phyloP scores from a whole-genome alignment of 2,797 vertebrate species.

The Botia kubotai region DNA sequence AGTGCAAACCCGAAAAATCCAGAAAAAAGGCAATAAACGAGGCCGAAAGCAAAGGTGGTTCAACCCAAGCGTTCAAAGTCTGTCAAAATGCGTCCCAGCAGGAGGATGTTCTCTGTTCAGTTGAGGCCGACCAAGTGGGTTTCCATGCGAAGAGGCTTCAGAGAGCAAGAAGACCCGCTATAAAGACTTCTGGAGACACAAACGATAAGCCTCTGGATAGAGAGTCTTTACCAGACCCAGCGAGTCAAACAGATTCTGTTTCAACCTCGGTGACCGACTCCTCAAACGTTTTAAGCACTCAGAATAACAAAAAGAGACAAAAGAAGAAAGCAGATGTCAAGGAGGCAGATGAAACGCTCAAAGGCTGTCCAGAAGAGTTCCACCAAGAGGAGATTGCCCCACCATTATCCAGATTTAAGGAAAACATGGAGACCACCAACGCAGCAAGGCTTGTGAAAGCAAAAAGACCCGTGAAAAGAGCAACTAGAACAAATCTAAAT shows the following conservation, averaged over 20 bases:
- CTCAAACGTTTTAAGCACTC: not conserved
- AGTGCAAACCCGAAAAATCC: not conserved
- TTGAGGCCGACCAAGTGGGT: not conserved
- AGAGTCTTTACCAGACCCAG: not conserved
- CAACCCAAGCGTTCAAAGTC: not conserved
- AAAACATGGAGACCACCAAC: not conserved
- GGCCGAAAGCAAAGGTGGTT: not conserved
- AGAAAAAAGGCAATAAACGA: not conserved
- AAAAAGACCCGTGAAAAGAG: conserved; percentile 6
- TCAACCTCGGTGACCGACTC: not conserved
- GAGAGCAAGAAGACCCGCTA: not conserved
- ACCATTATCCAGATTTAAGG: not conserved
- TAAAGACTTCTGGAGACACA: not conserved
- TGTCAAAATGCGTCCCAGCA: not conserved
- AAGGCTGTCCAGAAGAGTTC: not conserved
- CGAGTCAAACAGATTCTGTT: not conserved
- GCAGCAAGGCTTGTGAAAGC: not conserved
- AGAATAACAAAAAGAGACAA: conserved; percentile 15
- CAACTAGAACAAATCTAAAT: not conserved
- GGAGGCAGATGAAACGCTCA: not conserved
- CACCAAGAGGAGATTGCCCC: conserved; percentile 7
- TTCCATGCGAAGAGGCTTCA: not conserved
- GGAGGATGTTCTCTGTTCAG: not conserved
- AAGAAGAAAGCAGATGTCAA: conserved; percentile 20
- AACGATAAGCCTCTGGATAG: not conserved